phyloP scores from a whole-genome alignment of 1,140 invertebrate genomes.

The Tachypleus tridentatus region DNA sequence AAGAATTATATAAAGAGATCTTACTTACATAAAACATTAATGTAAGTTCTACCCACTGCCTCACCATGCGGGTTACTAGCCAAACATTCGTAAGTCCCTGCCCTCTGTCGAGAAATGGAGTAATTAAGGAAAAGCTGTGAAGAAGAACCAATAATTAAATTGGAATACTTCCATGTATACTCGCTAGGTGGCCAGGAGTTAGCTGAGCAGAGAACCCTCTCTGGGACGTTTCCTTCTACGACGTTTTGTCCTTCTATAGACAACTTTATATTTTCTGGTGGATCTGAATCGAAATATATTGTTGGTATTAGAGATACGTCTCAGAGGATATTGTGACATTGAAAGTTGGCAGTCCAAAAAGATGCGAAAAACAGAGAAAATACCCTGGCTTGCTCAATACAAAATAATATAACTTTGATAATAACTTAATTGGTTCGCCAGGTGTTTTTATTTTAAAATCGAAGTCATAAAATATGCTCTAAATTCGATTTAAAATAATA shows the following conservation, averaged over 20 bases:
- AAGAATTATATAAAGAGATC: too few relatives aligned
- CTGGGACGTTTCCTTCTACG: constrained; percentile 58
- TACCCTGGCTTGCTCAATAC: too few relatives aligned
- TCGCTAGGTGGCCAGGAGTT: constrained; percentile 55
- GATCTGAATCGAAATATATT: constrained; percentile 45
- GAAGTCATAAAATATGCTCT: too few relatives aligned
- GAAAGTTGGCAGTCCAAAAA: not conserved
- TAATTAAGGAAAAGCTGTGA: constrained; percentile 35
- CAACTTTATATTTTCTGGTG: constrained; percentile 69
- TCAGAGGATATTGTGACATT: not conserved
- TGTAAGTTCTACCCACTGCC: constrained; percentile 45
- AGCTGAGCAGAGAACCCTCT: constrained; percentile 59
- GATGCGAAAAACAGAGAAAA: not conserved
- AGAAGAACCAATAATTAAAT: constrained; percentile 13
- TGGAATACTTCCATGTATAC: constrained; percentile 44
- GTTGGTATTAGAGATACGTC: not conserved
- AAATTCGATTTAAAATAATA: too few relatives aligned
- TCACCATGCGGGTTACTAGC: constrained; percentile 62
- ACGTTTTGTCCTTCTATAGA: constrained; percentile 56
- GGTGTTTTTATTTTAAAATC: too few relatives aligned
- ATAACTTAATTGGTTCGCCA: too few relatives aligned
- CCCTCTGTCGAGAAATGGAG: constrained; percentile 44
- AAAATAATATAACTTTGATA: too few relatives aligned
- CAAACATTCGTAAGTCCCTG: constrained; percentile 59
- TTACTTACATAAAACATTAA: constrained; percentile 70